phyloP scores from a whole-genome alignment of 2,113 vertebrate species.

The Oriolus oriolus region DNA sequence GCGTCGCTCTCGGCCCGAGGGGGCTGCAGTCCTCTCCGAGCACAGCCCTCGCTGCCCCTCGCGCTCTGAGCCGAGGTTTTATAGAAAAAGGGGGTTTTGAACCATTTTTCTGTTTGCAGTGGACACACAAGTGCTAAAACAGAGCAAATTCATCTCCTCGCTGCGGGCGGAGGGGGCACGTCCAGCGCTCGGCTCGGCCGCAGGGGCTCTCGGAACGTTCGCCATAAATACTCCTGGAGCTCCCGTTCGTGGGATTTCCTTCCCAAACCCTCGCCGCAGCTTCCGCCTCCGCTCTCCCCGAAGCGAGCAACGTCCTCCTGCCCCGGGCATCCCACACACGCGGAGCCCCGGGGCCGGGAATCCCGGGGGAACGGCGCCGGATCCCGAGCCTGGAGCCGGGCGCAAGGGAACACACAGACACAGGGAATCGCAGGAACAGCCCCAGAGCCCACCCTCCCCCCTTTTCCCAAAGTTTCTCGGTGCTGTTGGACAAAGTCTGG shows the following conservation, averaged over 20 bases:
- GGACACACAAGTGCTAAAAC: constrained; percentile 73
- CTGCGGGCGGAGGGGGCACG: constrained; percentile 38
- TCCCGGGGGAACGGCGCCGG: background rate
- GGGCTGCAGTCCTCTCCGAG: constrained; percentile 42
- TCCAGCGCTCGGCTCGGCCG: constrained; percentile 56
- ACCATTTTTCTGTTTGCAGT: constrained; percentile 30
- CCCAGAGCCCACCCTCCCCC: constrained; percentile 69
- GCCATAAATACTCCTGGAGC: constrained; percentile 63
- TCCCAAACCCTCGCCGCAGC: constrained; percentile 7
- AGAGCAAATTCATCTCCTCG: constrained; percentile 54
- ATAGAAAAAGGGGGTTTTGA: background rate
- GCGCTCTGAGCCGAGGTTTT: background rate
- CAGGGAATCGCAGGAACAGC: constrained; percentile 72
- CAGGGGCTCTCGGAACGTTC: background rate
- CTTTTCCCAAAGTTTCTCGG: constrained; percentile 72
- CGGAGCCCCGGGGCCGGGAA: background rate
- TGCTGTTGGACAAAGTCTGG: constrained; percentile 73
- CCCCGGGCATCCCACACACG: constrained; percentile 43
- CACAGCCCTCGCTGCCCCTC: background rate
- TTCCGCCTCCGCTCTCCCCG: background rate
- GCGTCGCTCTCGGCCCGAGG: constrained; percentile 50
- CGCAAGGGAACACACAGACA: constrained; percentile 73
- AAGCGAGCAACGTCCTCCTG: constrained; percentile 8
- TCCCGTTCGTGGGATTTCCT: constrained; percentile 27
- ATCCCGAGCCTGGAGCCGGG: constrained; percentile 44